These are phyloP conservation scores for Austrofundulus limnaeus DNA, from an alignment of 2,113 vertebrate genomes.

Conservation along the genomic window DNA sequence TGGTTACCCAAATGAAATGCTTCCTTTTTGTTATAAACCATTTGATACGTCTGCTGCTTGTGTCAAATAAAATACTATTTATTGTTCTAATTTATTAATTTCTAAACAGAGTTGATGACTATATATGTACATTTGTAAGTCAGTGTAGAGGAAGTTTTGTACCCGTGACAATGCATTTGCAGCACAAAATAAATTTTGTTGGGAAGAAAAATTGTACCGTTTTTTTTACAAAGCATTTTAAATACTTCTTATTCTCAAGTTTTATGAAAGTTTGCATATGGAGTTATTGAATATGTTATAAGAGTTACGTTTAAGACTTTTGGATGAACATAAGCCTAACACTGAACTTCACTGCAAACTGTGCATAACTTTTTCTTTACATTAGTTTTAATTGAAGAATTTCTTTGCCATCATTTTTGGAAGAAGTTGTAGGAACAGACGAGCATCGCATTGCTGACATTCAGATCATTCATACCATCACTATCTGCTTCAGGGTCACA, in stretches of 20 bases:
- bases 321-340: too few species aligned
- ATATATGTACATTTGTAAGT: constrained; percentile 69
- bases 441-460: constrained; percentile 39
- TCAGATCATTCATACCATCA: constrained; percentile 41
- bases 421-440: constrained; percentile 13
- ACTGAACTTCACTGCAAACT: too few species aligned
- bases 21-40: constrained; percentile 51
- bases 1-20: constrained; percentile 21
- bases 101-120: constrained; percentile 60
- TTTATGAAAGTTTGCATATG: too few species aligned
- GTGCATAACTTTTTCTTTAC: too few species aligned
- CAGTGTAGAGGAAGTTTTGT: constrained; percentile 56
- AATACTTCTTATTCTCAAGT: background rate
- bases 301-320: background rate
- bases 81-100: constrained; percentile 84
- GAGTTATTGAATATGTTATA: background rate
- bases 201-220: constrained; percentile 45
- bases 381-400: background rate
- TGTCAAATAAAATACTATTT: constrained; percentile 78
- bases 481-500: constrained; percentile 67
- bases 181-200: constrained; percentile 44
- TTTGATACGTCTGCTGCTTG: constrained; percentile 79
- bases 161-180: constrained; percentile 47
- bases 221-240: constrained; percentile 27
- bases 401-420: constrained; percentile 13